Evolutionary conservation across 2,888 invertebrate genomes (phyloP).

Genomic region (Craniophora ligustri): DNA sequence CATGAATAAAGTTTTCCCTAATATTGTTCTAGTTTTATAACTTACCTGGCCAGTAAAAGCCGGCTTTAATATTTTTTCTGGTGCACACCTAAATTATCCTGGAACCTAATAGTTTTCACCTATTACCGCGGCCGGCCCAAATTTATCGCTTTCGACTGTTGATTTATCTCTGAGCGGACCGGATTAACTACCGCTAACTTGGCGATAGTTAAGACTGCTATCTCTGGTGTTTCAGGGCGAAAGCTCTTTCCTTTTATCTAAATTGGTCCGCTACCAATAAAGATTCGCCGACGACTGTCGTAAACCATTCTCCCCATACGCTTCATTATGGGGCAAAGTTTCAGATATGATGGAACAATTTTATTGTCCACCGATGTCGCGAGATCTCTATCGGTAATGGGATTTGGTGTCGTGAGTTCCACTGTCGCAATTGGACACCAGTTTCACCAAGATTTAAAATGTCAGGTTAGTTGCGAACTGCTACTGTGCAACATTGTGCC

Average conservation of each 20-base stretch:
- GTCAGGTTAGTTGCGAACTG: conserved; percentile 65
- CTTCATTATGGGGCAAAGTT: conserved; percentile 88
- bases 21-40: conserved; percentile 17
- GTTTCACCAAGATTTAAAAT: conserved; percentile 64
- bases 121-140: conserved; percentile 83
- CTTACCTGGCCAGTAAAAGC: conserved; percentile 30
- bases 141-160: conserved; percentile 87
- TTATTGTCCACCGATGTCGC: conserved; percentile 88
- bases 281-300: conserved; percentile 87
- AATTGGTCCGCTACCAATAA: conserved; percentile 88
- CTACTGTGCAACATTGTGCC: conserved; percentile 59
- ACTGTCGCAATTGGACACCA: conserved; percentile 57
- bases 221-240: conserved; percentile 87
- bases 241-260: conserved; percentile 89
- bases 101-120: conserved; percentile 87
- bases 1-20: conserved; percentile 10
- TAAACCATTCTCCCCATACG: conserved; percentile 88
- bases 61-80: conserved; percentile 74
- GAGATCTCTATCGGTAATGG: conserved; percentile 87
- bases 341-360: conserved; percentile 88
- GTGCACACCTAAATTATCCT: conserved; percentile 77
- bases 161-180: conserved; percentile 84
- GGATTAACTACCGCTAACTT: conserved; percentile 89
- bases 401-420: conserved; percentile 71
- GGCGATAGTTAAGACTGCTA: conserved; percentile 88